These are phyloP conservation scores for Leptinotarsa defecta DNA, from an alignment of 1,140 invertebrate species.

Conservation along the genomic window DNA sequence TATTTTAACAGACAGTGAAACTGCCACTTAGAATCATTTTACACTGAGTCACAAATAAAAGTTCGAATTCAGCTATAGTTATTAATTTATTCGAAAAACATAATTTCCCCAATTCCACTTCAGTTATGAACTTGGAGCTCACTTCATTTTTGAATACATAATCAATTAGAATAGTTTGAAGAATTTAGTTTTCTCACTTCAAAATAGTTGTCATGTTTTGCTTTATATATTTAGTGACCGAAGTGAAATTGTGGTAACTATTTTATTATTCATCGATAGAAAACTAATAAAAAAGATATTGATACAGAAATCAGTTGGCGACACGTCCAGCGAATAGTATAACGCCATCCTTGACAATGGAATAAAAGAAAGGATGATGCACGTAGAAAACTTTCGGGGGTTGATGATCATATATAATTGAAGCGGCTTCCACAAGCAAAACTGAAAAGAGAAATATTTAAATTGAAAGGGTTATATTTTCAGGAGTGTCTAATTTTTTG, in stretches of 20 bases:
- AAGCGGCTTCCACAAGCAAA: neutral
- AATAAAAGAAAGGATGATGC: slow-evolving; percentile 48
- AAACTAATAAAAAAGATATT: neutral
- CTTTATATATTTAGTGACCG: neutral
- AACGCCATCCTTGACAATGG: slow-evolving; percentile 32
- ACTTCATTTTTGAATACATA: too few species aligned
- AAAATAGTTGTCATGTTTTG: too few species aligned
- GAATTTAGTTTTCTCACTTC: too few species aligned
- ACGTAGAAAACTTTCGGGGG: slow-evolving; percentile 22
- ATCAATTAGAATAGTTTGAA: too few species aligned
- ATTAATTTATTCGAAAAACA: too few species aligned
- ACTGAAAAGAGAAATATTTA: neutral
- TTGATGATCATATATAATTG: neutral
- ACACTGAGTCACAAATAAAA: too few species aligned
- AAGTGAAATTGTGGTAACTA: neutral
- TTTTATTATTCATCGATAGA: neutral
- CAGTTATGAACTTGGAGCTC: slow-evolving; percentile 1
- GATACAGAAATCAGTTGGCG: neutral
- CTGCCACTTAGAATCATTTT: too few species aligned
- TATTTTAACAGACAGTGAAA: too few species aligned
- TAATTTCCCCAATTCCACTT: slow-evolving; percentile 23
- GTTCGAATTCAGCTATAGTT: too few species aligned
- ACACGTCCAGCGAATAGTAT: slow-evolving; percentile 34
- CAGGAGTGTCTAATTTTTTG: too few species aligned
- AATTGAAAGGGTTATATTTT: too few species aligned